Conservation (phyloP, 2,888 invertebrate genomes). For the Ceraclea dissimilis region DNA sequence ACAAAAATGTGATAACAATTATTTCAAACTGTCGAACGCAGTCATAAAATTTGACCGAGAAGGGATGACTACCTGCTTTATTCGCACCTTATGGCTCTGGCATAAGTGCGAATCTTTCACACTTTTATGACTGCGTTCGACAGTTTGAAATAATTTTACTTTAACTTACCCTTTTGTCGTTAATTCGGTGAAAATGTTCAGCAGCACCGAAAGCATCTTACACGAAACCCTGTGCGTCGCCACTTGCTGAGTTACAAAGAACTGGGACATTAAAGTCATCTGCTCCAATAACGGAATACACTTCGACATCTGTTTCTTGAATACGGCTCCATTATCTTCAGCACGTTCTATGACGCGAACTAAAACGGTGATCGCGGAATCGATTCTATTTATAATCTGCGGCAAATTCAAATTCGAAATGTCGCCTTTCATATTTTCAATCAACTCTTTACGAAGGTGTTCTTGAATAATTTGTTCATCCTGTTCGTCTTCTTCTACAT, state of each 20-base stretch:
- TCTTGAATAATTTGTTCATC: constrained; percentile 51
- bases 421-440: constrained; percentile 56
- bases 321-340: constrained; percentile 24
- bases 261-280: constrained; percentile 65
- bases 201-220: constrained; percentile 75
- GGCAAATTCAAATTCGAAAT: constrained; percentile 51
- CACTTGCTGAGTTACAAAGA: constrained; percentile 70
- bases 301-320: constrained; percentile 38
- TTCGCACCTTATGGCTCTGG: too few species aligned
- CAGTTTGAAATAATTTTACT: too few species aligned
- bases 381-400: constrained; percentile 38
- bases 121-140: too few species aligned
- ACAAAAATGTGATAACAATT: too few species aligned
- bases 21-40: too few species aligned
- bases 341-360: constrained; percentile 37
- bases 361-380: constrained; percentile 37
- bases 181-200: constrained; percentile 80
- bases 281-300: constrained; percentile 70
- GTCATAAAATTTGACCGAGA: too few species aligned
- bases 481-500: constrained; percentile 36
- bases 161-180: constrained; percentile 62
- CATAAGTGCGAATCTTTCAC: too few species aligned
- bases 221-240: constrained; percentile 70
- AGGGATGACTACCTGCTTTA: too few species aligned
- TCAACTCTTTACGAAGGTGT: constrained; percentile 59